phyloP scores from a whole-genome alignment of 2,888 invertebrate species.

The Cosmorhoe ocellata region DNA sequence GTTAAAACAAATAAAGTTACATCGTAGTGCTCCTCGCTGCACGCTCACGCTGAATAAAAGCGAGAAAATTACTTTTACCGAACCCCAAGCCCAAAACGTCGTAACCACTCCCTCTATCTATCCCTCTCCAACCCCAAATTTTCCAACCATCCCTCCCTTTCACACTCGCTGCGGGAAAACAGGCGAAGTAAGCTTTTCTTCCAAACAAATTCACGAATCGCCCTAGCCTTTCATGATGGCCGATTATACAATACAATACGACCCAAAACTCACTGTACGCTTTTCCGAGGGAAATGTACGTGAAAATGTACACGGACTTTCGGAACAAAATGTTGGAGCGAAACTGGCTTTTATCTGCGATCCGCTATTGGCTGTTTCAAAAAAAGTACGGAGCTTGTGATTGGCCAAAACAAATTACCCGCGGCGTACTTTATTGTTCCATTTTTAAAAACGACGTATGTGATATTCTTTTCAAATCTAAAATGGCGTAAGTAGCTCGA shows the following conservation, averaged over 20 bases:
- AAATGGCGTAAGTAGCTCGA: slow-evolving; percentile 45
- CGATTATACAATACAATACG: slow-evolving; percentile 80
- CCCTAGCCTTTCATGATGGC: slow-evolving; percentile 79
- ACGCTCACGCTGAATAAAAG: slow-evolving; percentile 72
- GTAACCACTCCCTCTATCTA: slow-evolving; percentile 53
- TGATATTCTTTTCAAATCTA: slow-evolving; percentile 30
- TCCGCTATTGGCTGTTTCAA: slow-evolving; percentile 78
- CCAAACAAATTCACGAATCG: slow-evolving; percentile 63
- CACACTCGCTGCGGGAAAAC: slow-evolving; percentile 48
- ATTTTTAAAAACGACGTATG: slow-evolving; percentile 63
- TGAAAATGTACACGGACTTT: slow-evolving; percentile 60
- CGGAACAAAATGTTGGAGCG: slow-evolving; percentile 51
- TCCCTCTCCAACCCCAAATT: slow-evolving; percentile 46
- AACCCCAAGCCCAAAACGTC: slow-evolving; percentile 48
- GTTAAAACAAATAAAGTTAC: slow-evolving; percentile 44
- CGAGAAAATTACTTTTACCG: slow-evolving; percentile 75
- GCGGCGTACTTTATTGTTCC: slow-evolving; percentile 69
- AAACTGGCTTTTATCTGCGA: slow-evolving; percentile 73
- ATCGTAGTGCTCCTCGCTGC: slow-evolving; percentile 55
- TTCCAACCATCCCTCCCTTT: slow-evolving; percentile 44
- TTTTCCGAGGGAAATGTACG: slow-evolving; percentile 47
- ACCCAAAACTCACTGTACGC: slow-evolving; percentile 63
- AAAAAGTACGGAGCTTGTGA: slow-evolving; percentile 73
- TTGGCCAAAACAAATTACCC: slow-evolving; percentile 83
- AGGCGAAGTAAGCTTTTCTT: slow-evolving; percentile 72